Percentiles rank a stretch among this genome's conserved stretches.
Evolutionary conservation across 2,797 vertebrate genomes (phyloP).

Genomic region (Eospalax fontanierii): DNA sequence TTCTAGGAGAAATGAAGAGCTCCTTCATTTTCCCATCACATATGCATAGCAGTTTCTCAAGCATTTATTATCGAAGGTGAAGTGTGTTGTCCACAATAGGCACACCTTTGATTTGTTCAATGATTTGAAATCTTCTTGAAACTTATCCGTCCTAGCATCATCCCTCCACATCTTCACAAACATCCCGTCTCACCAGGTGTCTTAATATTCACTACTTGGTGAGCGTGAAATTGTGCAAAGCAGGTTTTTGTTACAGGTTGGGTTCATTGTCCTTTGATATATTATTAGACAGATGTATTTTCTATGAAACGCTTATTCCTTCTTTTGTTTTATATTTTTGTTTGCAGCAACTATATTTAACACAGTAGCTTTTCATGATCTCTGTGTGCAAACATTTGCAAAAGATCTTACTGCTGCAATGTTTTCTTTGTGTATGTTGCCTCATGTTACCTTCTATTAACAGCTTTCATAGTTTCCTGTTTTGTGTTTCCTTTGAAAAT

Average conservation of each 20-base stretch:
- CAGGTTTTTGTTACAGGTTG: neutral
- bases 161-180: neutral
- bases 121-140: slow-evolving; percentile 1
- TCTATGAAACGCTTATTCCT: neutral
- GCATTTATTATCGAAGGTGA: neutral
- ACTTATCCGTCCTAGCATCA: neutral
- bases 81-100: neutral
- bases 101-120: neutral
- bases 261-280: neutral
- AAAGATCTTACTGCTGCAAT: neutral
- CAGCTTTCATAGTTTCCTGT: neutral
- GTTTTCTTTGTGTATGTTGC: neutral
- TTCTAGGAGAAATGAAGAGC: no score
- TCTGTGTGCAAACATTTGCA: no score
- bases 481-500: neutral
- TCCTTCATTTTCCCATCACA: no score
- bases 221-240: no score
- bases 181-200: neutral
- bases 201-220: no score
- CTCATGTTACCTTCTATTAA: no score
- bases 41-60: neutral
- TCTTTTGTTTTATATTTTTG: neutral
- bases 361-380: no score
- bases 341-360: no score
- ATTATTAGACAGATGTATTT: neutral